Evolutionary conservation across 2,797 vertebrate genomes (phyloP).

Genomic region (Catharus ustulatus): DNA sequence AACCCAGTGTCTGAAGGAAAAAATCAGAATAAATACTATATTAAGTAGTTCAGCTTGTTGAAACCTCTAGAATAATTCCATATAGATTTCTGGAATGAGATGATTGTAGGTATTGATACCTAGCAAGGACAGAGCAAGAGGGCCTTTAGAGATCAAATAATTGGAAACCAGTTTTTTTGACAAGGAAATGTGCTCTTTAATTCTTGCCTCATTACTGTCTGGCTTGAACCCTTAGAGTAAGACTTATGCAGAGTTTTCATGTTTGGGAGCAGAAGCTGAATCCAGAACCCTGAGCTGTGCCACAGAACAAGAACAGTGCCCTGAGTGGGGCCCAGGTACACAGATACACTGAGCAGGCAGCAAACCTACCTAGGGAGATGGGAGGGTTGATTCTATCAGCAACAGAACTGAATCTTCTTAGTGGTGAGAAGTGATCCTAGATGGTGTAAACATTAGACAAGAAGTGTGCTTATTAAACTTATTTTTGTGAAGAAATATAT

Average conservation of each 20-base stretch:
- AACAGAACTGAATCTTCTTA: background rate
- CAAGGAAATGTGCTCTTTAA: background rate
- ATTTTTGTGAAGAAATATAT: background rate
- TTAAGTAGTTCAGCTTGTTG: background rate
- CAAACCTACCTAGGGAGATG: background rate
- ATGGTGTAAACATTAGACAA: background rate
- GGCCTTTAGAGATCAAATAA: background rate
- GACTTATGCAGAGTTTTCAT: background rate
- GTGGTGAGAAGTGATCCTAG: background rate
- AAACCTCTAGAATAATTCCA: background rate
- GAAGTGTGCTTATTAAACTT: background rate
- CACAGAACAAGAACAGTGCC: background rate
- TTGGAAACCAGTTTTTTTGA: background rate
- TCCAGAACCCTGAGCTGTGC: background rate
- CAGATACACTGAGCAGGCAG: background rate
- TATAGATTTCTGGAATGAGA: background rate
- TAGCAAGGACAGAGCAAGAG: background rate
- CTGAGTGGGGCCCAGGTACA: rapidly evolving
- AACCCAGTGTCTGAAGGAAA: background rate
- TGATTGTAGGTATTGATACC: background rate
- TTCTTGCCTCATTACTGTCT: background rate
- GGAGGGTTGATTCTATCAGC: background rate
- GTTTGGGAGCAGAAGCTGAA: background rate
- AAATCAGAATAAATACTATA: background rate
- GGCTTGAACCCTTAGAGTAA: background rate